A percentile compares a stretch with the other conserved stretches of the same genome.
Evolutionary conservation across 2,113 vertebrate species (phyloP).

Genomic region (Callospermophilus lateralis): DNA sequence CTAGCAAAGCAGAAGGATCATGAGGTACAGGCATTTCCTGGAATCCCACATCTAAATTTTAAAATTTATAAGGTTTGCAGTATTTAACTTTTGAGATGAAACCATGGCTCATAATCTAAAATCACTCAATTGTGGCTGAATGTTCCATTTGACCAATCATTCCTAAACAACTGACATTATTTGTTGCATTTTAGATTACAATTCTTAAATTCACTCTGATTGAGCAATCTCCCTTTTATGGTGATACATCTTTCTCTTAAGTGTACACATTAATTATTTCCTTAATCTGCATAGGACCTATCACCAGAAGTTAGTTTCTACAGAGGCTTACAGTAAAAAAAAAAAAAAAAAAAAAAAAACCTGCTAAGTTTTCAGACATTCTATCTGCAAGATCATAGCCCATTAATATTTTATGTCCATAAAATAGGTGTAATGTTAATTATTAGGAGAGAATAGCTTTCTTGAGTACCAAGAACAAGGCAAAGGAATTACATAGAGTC

Average conservation of each 20-base stretch:
- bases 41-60: neutral
- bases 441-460: neutral
- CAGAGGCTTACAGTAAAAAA: neutral
- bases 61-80: constrained; percentile 5
- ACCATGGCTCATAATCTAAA: constrained; percentile 64
- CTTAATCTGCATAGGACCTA: neutral
- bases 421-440: neutral
- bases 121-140: constrained; percentile 59
- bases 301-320: neutral
- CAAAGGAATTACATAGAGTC: neutral
- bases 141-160: constrained; percentile 57
- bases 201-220: constrained; percentile 53
- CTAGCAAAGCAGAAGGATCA: neutral
- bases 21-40: neutral
- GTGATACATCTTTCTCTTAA: neutral
- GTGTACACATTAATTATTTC: constrained; percentile 44
- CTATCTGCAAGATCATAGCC: neutral
- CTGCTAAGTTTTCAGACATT: neutral
- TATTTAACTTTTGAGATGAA: constrained; percentile 62
- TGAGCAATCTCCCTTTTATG: neutral
- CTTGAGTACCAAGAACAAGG: neutral
- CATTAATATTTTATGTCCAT: constrained; percentile 47
- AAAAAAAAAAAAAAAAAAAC: too few species aligned
- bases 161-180: constrained; percentile 52
- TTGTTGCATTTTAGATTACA: constrained; percentile 52